Conservation (phyloP, 2,888 invertebrate genomes). For the Ophion slaviceki region DNA sequence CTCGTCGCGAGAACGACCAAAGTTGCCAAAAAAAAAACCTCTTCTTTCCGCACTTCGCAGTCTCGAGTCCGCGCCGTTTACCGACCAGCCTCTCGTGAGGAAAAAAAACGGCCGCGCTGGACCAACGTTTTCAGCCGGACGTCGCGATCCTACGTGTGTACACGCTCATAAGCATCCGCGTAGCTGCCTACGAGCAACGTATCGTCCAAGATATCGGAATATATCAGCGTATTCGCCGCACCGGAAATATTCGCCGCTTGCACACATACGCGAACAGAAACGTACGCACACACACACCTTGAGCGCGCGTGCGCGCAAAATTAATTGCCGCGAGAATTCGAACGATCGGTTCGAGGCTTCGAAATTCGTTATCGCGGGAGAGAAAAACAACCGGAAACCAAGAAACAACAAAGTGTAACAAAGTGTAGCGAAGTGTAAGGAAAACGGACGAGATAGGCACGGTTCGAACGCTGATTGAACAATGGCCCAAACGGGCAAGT, state of each 20-base stretch:
- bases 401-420: neutral
- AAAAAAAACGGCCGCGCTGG: slow-evolving; percentile 24
- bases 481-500: slow-evolving; percentile 79
- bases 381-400: neutral
- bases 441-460: slow-evolving; percentile 31
- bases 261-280: slow-evolving; percentile 6
- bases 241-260: slow-evolving; percentile 1
- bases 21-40: neutral
- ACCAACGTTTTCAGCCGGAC: slow-evolving; percentile 3
- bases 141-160: neutral
- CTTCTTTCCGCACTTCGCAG: neutral
- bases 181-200: no score
- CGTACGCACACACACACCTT: neutral
- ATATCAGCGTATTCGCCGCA: neutral
- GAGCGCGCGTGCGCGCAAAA: neutral
- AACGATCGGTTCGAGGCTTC: neutral
- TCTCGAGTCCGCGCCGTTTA: neutral
- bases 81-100: slow-evolving; percentile 11
- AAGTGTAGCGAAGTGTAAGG: neutral
- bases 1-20: neutral
- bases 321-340: neutral
- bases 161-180: neutral
- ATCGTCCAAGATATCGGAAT: neutral
- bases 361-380: neutral
- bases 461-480: slow-evolving; percentile 70